Base-by-base conservation (phyloP, 2,113 vertebrate species). In the Haliaeetus leucogaster region DNA sequence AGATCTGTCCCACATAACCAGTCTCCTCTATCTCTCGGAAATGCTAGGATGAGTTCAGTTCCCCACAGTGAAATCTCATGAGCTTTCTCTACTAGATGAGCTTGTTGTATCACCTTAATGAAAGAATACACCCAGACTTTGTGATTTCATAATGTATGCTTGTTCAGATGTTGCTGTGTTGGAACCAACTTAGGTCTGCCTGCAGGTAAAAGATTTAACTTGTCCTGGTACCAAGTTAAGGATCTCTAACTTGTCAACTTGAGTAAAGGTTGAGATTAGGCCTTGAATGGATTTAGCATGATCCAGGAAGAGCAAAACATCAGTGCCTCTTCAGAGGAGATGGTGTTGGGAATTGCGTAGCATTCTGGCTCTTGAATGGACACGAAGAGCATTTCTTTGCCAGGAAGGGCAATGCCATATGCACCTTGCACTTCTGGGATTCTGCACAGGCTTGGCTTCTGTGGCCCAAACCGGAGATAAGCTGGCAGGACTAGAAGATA, bases 51-150 rank as follows among this genome's bases (percentile, higher is more conserved):
- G 94, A 79, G 92, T 94, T 93, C 97, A 93, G 89, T 92, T 89
- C 65, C 88, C 86, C 83, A 56, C 88, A 86, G 76, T 83, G 92
- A 96, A 96, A 73, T 90, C 89, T 87, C 93, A 70, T 95, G 95
- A 97, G 89, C 93, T 96, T 95, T 96, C 92, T 90, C 94, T 97
- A 48, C 97, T 96, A 94, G 95, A 94, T 97, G 94, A 95, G 89
- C 91, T 91, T 96, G 90, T 95, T 96, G 91, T 96, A 83, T 88
- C 89, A 94, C 78, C 96, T 74, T 91, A 95, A 94, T 56, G 91
- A 97, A 94, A 79, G 93, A 94, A 91, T 90, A 55, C 86, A 94
- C 93, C 84, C 96, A 91, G 93, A 93, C 94, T 95, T 85, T 97
- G 91, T 96, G 95, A 77, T 93, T 93, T 93, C 84, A 7, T 96